These are phyloP conservation scores for Chaetops frenatus DNA, from an alignment of 2,113 vertebrate genomes.

Conservation along the genomic window DNA sequence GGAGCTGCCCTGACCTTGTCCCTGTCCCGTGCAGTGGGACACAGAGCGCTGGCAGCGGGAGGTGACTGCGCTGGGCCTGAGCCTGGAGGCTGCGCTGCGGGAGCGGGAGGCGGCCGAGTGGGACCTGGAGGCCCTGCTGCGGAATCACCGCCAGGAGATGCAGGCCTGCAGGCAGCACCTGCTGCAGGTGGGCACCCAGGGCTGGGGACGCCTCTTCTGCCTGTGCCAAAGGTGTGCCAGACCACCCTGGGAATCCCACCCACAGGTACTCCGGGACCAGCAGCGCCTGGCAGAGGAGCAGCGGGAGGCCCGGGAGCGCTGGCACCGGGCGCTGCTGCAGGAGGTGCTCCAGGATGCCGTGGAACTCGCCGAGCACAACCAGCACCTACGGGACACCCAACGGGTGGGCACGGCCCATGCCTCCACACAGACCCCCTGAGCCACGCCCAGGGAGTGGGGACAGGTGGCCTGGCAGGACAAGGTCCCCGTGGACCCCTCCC, in stretches of 20 bases:
- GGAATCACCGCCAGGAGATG: conserved; percentile 63
- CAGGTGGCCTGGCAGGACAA: background rate
- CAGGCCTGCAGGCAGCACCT: conserved; percentile 68
- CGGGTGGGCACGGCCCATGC: background rate
- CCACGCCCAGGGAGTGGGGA: accelerated
- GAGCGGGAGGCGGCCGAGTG: conserved; percentile 70
- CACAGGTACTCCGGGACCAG: conserved; percentile 79
- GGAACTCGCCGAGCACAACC: conserved; percentile 73
- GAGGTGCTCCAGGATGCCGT: conserved; percentile 71
- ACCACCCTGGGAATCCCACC: too few relatives aligned
- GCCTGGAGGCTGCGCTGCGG: conserved; percentile 73
- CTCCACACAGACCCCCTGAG: background rate
- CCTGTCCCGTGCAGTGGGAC: conserved; percentile 2
- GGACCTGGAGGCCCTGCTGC: conserved; percentile 68
- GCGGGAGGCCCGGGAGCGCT: conserved; percentile 60
- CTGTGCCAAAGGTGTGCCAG: background rate
- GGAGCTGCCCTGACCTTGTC: background rate
- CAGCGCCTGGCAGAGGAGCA: conserved; percentile 72
- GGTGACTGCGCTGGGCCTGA: conserved; percentile 66
- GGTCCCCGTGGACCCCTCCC: accelerated
- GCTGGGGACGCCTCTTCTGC: accelerated
- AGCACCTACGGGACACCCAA: conserved; percentile 69
- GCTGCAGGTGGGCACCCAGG: conserved; percentile 72
- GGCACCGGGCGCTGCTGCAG: conserved; percentile 70
- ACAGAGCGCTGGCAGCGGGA: conserved; percentile 64